Evolutionary conservation across 2,113 vertebrate genomes (phyloP).

Genomic region (Pantherophis guttatus): DNA sequence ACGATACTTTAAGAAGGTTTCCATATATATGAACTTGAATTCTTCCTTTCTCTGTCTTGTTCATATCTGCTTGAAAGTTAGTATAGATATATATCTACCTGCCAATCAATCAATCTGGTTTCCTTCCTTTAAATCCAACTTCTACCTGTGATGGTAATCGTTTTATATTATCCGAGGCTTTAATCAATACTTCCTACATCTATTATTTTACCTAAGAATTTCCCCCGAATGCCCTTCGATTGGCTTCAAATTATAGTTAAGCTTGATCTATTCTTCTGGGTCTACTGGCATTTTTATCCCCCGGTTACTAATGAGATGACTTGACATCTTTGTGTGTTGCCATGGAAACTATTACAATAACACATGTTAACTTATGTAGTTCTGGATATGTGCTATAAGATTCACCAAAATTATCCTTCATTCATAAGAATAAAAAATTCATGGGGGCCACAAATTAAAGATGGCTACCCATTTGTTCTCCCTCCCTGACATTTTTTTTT

Average conservation of each 20-base stretch:
- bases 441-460: background rate
- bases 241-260: background rate
- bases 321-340: accelerated
- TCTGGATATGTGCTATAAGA: background rate
- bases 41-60: background rate
- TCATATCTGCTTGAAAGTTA: background rate
- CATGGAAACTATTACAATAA: background rate
- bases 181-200: background rate
- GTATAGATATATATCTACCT: background rate
- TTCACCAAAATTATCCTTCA: background rate
- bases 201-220: background rate
- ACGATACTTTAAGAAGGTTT: background rate
- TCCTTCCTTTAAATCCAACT: background rate
- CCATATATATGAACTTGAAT: background rate
- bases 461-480: no score
- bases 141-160: background rate
- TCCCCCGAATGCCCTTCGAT: background rate
- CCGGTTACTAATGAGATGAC: background rate
- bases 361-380: background rate
- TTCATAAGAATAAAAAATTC: background rate
- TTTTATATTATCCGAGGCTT: background rate
- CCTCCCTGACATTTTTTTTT: background rate
- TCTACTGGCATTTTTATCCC: background rate
- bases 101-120: background rate
- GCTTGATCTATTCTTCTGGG: background rate